phyloP scores from a whole-genome alignment of 2,797 vertebrate genomes.

The Coccyzus lansbergi region DNA sequence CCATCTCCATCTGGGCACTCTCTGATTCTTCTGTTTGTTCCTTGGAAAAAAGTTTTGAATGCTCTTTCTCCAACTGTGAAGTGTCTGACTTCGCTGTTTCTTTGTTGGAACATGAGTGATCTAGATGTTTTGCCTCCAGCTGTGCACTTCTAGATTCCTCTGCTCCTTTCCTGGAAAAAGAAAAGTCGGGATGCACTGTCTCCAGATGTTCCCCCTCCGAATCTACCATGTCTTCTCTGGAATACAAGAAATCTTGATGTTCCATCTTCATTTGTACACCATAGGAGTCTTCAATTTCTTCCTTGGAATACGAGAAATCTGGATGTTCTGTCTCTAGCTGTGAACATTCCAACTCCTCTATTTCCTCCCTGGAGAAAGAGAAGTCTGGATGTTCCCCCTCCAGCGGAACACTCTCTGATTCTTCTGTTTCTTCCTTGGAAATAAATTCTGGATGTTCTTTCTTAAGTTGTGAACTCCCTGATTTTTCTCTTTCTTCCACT shows the following conservation, averaged over 20 bases:
- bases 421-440: not conserved
- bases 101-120: not conserved
- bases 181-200: not conserved
- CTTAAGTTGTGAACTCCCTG: no score
- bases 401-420: not conserved
- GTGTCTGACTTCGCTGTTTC: not conserved
- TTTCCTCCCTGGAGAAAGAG: not conserved
- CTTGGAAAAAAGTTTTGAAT: not conserved
- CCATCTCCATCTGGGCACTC: not conserved
- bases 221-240: not conserved
- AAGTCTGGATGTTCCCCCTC: not conserved
- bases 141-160: rapidly evolving
- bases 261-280: not conserved
- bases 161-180: not conserved
- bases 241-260: not conserved
- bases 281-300: not conserved
- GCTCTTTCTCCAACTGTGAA: not conserved
- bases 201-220: not conserved
- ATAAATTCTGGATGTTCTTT: not conserved
- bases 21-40: not conserved
- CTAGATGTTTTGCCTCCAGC: not conserved
- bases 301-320: not conserved
- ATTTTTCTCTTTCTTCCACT: not conserved
- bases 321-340: not conserved
- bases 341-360: rapidly evolving